Conservation (phyloP, 2,113 vertebrate species). For the Solea senegalensis region DNA sequence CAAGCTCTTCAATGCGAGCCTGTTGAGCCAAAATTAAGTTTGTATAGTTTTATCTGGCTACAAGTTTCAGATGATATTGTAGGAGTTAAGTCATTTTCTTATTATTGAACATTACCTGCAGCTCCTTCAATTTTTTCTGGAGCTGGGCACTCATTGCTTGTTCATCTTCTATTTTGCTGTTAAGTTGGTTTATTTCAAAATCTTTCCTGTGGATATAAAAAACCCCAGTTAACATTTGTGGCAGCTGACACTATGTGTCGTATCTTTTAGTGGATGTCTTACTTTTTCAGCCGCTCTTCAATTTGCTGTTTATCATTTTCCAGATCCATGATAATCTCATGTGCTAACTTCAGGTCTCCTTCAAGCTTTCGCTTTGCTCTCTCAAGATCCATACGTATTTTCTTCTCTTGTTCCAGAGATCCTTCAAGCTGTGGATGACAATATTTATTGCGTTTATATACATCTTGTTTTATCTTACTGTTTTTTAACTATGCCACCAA, state of each 20-base stretch:
- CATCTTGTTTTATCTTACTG: background rate
- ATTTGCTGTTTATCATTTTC: constrained; percentile 1
- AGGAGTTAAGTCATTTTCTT: too few relatives aligned
- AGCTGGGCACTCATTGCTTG: constrained; percentile 77
- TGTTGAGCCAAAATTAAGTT: constrained; percentile 8
- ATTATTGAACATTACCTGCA: constrained; percentile 79
- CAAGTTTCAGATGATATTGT: too few relatives aligned
- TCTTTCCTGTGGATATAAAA: constrained; percentile 81
- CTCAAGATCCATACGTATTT: constrained; percentile 1
- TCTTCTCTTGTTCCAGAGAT: background rate
- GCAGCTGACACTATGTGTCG: background rate
- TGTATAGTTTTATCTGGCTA: too few relatives aligned
- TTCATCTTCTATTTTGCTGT: constrained; percentile 86
- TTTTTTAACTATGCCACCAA: too few relatives aligned
- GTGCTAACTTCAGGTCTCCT: background rate
- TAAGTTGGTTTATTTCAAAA: constrained; percentile 87
- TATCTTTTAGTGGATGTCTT: background rate
- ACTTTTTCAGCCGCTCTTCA: background rate
- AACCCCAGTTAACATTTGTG: background rate
- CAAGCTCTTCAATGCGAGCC: constrained; percentile 79
- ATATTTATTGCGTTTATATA: background rate
- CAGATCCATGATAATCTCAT: background rate
- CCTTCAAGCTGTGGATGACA: background rate
- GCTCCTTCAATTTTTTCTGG: constrained; percentile 89
- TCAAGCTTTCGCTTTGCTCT: constrained; percentile 3